These are phyloP conservation scores for Ladona fulva DNA, from an alignment of 1,140 invertebrate genomes.

Conservation along the genomic window DNA sequence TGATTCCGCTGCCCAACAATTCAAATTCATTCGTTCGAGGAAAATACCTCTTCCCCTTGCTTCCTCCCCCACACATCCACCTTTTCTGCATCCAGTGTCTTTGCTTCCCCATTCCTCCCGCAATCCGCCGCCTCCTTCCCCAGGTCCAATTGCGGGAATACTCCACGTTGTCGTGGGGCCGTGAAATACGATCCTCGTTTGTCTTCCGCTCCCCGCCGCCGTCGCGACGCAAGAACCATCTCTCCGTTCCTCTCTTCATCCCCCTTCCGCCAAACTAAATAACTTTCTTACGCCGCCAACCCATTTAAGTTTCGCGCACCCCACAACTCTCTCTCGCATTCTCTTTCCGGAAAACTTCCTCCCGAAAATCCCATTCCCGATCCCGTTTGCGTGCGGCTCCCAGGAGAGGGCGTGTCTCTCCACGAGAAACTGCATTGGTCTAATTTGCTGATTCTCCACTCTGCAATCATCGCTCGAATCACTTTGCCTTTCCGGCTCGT, in stretches of 20 bases:
- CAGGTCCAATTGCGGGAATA: conserved; percentile 5
- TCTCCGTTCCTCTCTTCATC: neutral
- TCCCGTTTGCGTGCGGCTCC: neutral
- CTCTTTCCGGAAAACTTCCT: neutral
- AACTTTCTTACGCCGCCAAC: conserved; percentile 1
- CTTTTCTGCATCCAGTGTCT: neutral
- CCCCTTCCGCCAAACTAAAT: neutral
- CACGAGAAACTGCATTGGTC: neutral
- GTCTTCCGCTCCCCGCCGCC: neutral
- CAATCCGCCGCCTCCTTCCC: neutral
- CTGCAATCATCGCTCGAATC: neutral
- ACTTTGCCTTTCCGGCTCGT: neutral
- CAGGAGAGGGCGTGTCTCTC: neutral
- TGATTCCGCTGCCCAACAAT: no score
- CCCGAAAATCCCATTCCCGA: neutral
- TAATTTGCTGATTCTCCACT: neutral
- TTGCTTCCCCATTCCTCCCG: neutral
- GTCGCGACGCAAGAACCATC: neutral
- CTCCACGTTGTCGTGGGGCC: neutral
- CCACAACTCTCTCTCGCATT: neutral
- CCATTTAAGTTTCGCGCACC: neutral
- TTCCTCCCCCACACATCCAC: neutral
- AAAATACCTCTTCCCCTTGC: neutral
- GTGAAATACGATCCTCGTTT: conserved; percentile 1
- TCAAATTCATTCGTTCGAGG: no score